Conservation (phyloP, 2,797 vertebrate genomes). For the Pempheris klunzingeri region DNA sequence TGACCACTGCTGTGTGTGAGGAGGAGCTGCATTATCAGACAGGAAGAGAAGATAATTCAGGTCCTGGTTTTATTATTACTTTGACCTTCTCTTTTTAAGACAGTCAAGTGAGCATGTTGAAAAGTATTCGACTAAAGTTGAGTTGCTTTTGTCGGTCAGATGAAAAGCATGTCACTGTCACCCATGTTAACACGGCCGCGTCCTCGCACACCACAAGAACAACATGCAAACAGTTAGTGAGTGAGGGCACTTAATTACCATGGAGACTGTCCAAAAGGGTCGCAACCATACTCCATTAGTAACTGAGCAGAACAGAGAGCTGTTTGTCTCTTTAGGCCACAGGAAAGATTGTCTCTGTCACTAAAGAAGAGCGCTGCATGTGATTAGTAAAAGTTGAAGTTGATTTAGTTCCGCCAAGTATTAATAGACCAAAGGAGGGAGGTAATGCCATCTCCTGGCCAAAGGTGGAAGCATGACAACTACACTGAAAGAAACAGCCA, state of each 20-base stretch:
- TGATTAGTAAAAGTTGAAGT: background rate
- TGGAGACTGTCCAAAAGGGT: conserved; percentile 65
- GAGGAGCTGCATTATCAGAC: background rate
- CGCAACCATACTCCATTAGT: conserved; percentile 25
- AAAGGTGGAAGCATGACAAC: conserved; percentile 5
- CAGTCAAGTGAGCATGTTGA: conserved; percentile 15
- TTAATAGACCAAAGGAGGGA: background rate
- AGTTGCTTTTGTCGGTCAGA: background rate
- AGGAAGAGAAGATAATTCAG: background rate
- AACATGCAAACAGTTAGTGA: conserved; percentile 27
- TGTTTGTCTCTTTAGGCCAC: conserved; percentile 24
- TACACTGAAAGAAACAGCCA: background rate
- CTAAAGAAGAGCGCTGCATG: background rate
- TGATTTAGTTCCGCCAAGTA: background rate
- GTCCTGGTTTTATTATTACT: background rate
- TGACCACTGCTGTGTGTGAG: background rate
- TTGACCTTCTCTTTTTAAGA: conserved; percentile 5
- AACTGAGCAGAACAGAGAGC: conserved; percentile 15
- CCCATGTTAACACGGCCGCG: conserved; percentile 26
- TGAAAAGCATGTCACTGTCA: conserved; percentile 22
- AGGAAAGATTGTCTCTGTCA: conserved; percentile 25
- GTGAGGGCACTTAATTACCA: conserved; percentile 56
- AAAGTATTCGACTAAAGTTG: conserved; percentile 21
- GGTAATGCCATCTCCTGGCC: conserved; percentile 74
- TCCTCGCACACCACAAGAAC: conserved; percentile 7